Conservation (phyloP, 2,113 vertebrate genomes). For the Crypturellus undulatus region DNA sequence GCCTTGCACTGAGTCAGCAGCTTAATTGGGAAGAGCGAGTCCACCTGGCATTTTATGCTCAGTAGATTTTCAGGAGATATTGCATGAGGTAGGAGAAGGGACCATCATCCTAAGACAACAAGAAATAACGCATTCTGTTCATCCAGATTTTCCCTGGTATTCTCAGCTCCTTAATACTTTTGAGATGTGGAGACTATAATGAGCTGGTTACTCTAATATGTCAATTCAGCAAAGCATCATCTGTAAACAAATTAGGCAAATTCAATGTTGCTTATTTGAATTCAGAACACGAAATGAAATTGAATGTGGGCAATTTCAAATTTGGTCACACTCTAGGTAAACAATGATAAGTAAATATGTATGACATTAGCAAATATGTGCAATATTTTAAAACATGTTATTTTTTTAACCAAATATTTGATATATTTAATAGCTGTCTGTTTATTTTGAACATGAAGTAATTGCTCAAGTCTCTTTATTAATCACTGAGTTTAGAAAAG, state of each 20-base stretch:
- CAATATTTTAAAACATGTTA: constrained; percentile 65
- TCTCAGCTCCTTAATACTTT: neutral
- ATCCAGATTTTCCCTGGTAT: neutral
- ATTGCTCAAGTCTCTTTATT: constrained; percentile 53
- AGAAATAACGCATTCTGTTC: neutral
- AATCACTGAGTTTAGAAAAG: constrained; percentile 14
- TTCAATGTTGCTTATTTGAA: constrained; percentile 44
- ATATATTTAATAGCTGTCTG: constrained; percentile 49
- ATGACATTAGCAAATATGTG: constrained; percentile 42
- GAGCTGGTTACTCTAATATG: neutral
- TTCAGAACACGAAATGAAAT: constrained; percentile 58
- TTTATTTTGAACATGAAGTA: constrained; percentile 66
- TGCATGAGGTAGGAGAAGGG: neutral
- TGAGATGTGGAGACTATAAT: neutral
- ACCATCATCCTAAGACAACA: neutral
- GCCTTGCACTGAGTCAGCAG: neutral
- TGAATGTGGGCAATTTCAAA: constrained; percentile 42
- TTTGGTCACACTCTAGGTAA: constrained; percentile 55
- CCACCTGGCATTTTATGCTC: neutral
- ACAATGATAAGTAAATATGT: constrained; percentile 63
- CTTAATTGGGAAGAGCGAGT: neutral
- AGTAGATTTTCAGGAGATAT: neutral
- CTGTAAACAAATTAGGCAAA: constrained; percentile 66
- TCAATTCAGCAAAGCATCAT: constrained; percentile 1
- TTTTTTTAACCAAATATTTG: constrained; percentile 68